Percentiles rank a stretch among this genome's conserved stretches.
These are phyloP conservation scores for Cyprinodon variegatus DNA, from an alignment of 2,113 vertebrate species.

Conservation along the genomic window DNA sequence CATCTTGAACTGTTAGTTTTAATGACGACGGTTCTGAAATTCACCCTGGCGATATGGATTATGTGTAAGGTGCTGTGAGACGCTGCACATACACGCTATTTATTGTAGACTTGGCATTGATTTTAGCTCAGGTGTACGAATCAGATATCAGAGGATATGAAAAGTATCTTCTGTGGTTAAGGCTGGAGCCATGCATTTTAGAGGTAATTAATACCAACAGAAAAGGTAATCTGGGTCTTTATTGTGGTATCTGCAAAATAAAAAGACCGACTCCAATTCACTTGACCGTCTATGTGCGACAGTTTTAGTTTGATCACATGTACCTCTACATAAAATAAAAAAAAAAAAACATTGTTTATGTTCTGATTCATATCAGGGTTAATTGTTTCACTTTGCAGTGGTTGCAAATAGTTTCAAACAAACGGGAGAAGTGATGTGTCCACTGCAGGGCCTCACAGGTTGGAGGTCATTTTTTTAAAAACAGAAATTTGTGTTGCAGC, in stretches of 20 bases:
- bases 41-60: constrained; percentile 34
- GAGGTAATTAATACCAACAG: constrained; percentile 51
- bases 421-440: constrained; percentile 5
- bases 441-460: background rate
- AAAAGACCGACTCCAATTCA: constrained; percentile 15
- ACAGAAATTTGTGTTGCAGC: background rate
- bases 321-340: background rate
- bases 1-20: constrained; percentile 21
- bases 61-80: constrained; percentile 29
- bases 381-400: constrained; percentile 30
- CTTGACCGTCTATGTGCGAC: background rate
- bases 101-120: constrained; percentile 34
- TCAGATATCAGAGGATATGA: constrained; percentile 30
- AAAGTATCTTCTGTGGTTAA: constrained; percentile 45
- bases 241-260: constrained; percentile 11
- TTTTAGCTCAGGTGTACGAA: constrained; percentile 52
- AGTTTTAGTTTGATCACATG: background rate
- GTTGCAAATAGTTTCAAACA: constrained; percentile 6
- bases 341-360: background rate
- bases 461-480: background rate
- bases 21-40: constrained; percentile 20
- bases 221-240: constrained; percentile 18
- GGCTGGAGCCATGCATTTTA: constrained; percentile 41
- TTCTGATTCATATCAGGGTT: constrained; percentile 17
- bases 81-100: constrained; percentile 32